A percentile compares a stretch with the other conserved stretches of the same genome.
Conservation (phyloP, 64 coral and sea anemone species). For the Hydrozoanthus tunicans region DNA sequence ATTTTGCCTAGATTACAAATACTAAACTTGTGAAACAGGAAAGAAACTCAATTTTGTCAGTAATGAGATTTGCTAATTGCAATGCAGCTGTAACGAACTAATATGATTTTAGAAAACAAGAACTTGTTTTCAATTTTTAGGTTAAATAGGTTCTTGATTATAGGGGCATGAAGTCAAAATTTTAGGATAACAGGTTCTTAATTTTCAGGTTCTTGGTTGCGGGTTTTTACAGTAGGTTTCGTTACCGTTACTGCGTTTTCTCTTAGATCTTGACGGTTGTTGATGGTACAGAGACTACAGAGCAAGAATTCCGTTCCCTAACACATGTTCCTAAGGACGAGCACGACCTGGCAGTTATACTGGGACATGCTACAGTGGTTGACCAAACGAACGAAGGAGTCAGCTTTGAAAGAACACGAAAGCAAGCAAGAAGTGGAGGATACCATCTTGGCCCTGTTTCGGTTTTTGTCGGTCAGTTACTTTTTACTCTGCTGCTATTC, state of each 20-base stretch:
- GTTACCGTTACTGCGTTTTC: background rate
- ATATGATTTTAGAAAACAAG: no score
- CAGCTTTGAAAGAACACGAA: constrained; percentile 7
- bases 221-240: background rate
- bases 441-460: constrained; percentile 30
- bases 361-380: constrained; percentile 43
- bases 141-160: no score
- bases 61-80: background rate
- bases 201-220: background rate
- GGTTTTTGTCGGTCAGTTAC: constrained; percentile 27
- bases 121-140: no score
- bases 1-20: no score
- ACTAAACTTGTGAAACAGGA: no score
- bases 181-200: no score
- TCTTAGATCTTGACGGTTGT: constrained; percentile 34
- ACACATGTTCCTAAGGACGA: constrained; percentile 5
- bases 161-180: no score
- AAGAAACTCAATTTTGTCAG: no score
- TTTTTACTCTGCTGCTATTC: no score
- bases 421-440: background rate
- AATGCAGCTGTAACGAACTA: background rate
- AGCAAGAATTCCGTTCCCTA: constrained; percentile 14
- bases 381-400: constrained; percentile 15
- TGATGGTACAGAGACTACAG: constrained; percentile 25
- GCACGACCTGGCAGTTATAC: constrained; percentile 3